Evolutionary conservation across 1,140 invertebrate genomes (phyloP), one percentile per base, ranked within the genome.

Genomic region (Microplitis mediator): DNA sequence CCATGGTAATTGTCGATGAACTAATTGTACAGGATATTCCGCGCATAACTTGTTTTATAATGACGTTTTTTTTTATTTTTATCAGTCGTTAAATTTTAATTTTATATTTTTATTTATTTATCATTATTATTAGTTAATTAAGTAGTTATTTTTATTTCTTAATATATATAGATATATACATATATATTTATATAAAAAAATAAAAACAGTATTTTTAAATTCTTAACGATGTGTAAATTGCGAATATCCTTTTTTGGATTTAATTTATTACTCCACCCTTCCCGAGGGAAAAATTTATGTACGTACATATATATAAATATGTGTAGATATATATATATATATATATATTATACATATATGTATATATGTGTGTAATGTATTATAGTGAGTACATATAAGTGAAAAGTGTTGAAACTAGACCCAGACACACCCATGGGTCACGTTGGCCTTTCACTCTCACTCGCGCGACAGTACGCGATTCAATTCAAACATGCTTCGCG

Each of bases 371-470:
- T 45, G 34, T 61, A 67, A 73, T 61, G 67, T 72, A 31, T 64
- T 68, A 23, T 45, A 72, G 69, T 60, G 31, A 45, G 39, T 45
- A 45, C 39, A 45, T 45, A 45, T 60, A 70, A 72, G 58, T 62
- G 62, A 72, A 75, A 69, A 75, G 74, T 75, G 74, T 75, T 71
- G 74, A 75, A 75, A 75, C 69, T 36, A 14, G 39, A 45, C n/a
- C 54, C 36, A 70, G 70, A 69, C 69, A 75, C 74, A 75, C 74
- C 69, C 70, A 45, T 61, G 66, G 74, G 70, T 72, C 70, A 75
- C 65, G 54, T 51, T 45, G 56, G 72, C 78, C 78, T 80, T 79
- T 78, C 78, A 78, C 74, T 72, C 50, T 51, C 74, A 68, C 58
- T 13, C 62, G 14, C 39, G n/a, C n/a, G 4, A 54, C 4, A 34